Evolutionary conservation across 2,888 invertebrate genomes (phyloP), one percentile per base, ranked within the genome.

Genomic region (Stenichneumon culpator): DNA sequence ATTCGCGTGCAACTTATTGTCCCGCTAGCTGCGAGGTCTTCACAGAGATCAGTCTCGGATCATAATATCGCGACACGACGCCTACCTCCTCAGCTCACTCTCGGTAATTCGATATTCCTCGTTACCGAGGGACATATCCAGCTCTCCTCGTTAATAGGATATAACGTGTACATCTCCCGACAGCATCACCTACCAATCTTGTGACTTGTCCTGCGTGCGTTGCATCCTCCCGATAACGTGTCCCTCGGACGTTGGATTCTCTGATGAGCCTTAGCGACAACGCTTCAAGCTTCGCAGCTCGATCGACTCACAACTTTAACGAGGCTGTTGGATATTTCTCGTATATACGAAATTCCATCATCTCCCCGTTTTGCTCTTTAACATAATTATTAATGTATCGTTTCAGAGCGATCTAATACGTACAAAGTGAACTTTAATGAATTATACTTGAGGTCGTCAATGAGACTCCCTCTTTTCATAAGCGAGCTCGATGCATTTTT

Each of bases 41-140:
- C 69, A 36, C 47, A 69, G 47, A 47, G 82, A 85, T 86, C 82
- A 85, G 79, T 74, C 79, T 75, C 25, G 87, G 87, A 86, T 87
- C 86, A 87, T 86, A 86, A 86, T 87, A 87, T 83, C 57, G 72
- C 69, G 79, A 81, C 84, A 86, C 72, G 67, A 79, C 72, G 82
- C 79, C 83, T 68, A 47, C 50, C 52, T 69, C 52, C 47, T 52
- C 44, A 9, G 32, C 74, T 77, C 65, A 73, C 69, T 63, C 80
- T 63, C 74, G 68, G 82, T 88, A 88, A 88, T 88, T 86, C 83
- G 83, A 87, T 87, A 87, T 84, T 86, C 83, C 84, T 87, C 80
- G 87, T 88, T 87, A 87, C 75, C 83, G 68, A 77, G 75, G 72
- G 68, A 83, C 84, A 82, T 79, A 74, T 79, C 44, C 52, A 77